phyloP scores from a whole-genome alignment of 1,140 invertebrate genomes.

The Nephotettix cincticeps region DNA sequence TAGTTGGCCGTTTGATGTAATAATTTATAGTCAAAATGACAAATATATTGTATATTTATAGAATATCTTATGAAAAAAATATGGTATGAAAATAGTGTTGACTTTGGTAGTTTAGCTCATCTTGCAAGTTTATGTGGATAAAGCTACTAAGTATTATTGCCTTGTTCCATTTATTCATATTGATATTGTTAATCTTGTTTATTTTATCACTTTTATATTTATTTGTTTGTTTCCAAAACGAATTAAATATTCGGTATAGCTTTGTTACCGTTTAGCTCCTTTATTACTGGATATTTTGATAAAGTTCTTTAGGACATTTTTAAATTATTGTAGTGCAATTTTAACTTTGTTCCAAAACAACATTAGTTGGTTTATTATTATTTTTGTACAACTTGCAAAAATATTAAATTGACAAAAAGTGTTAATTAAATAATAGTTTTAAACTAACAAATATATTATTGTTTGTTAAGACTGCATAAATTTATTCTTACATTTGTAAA shows the following conservation, averaged over 20 bases:
- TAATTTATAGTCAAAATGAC: not conserved
- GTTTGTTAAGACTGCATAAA: not conserved
- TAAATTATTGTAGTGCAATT: not conserved
- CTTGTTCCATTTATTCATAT: conserved; percentile 12
- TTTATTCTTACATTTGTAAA: not conserved
- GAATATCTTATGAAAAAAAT: not conserved
- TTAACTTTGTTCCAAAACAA: not conserved
- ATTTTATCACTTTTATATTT: conserved; percentile 12
- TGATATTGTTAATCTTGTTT: conserved; percentile 14
- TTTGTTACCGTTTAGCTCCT: not conserved
- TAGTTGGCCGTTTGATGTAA: not conserved
- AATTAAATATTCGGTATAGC: not conserved
- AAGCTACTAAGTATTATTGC: conserved; percentile 4
- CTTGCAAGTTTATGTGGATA: not conserved
- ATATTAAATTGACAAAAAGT: not conserved
- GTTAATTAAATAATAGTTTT: not conserved
- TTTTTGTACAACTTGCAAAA: not conserved
- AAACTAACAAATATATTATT: not conserved
- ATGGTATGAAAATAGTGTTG: conserved; percentile 6
- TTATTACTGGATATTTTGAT: not conserved
- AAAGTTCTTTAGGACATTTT: not conserved
- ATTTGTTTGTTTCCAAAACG: conserved; percentile 7
- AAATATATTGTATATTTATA: conserved; percentile 16
- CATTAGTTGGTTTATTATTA: conserved; percentile 8
- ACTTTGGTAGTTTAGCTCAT: conserved; percentile 8